Percentiles rank a stretch among this genome's conserved stretches.
Conservation (phyloP, 2,888 invertebrate genomes). For the Tinea semifulvella region DNA sequence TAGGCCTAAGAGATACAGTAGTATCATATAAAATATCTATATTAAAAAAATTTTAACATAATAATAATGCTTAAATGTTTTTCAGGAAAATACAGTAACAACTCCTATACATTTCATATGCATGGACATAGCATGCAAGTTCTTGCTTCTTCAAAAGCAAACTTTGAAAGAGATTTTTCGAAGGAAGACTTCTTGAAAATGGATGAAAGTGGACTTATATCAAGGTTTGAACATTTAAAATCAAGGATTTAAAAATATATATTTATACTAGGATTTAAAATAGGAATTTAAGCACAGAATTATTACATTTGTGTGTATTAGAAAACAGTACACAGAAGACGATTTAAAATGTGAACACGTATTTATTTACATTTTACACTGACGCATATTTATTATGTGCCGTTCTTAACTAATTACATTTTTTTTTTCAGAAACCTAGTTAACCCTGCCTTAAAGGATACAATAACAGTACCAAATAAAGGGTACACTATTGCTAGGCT, state of each 20-base stretch:
- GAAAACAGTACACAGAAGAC: too few species aligned
- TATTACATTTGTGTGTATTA: too few species aligned
- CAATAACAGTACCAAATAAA: constrained; percentile 70
- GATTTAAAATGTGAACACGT: too few species aligned
- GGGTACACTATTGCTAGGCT: constrained; percentile 67
- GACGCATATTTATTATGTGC: neutral
- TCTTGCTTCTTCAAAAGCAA: constrained; percentile 40
- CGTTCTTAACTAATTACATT: constrained; percentile 2
- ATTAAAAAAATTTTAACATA: too few species aligned
- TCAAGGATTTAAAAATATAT: too few species aligned
- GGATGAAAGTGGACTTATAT: constrained; percentile 37
- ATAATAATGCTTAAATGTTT: too few species aligned
- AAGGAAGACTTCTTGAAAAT: constrained; percentile 40
- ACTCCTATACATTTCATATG: constrained; percentile 68
- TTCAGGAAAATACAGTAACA: constrained; percentile 37
- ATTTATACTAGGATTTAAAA: too few species aligned
- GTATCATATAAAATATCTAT: too few species aligned
- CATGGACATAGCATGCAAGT: constrained; percentile 67
- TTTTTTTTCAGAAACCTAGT: constrained; percentile 47
- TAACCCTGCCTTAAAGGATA: constrained; percentile 68
- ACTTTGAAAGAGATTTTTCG: constrained; percentile 38
- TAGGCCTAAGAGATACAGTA: too few species aligned
- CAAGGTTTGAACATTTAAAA: constrained; percentile 34
- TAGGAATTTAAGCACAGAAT: too few species aligned
- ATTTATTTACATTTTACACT: too few species aligned